Conservation (phyloP, 2,888 invertebrate species). For the Ormyrus labotus region DNA sequence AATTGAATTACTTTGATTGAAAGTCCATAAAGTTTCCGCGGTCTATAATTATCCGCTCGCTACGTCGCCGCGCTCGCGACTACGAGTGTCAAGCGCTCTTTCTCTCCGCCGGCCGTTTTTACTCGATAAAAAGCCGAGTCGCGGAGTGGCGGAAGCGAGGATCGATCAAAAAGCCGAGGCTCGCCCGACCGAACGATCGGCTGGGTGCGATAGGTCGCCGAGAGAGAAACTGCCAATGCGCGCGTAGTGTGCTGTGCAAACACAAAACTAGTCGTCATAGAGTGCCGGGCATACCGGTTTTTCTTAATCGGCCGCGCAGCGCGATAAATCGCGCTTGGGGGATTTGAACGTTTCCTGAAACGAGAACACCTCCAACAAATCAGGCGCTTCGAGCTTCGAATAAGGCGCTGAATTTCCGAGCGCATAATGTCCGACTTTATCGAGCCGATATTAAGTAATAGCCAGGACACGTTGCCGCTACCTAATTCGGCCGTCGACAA, state of each 20-base stretch:
- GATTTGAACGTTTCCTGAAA: conserved; percentile 37
- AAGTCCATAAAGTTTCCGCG: conserved; percentile 12
- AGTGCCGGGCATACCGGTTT: conserved; percentile 21
- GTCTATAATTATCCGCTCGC: conserved; percentile 11
- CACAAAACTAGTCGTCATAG: conserved; percentile 15
- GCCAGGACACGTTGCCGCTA: conserved; percentile 11
- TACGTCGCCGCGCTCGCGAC: not conserved
- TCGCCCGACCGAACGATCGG: not conserved
- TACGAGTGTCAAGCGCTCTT: not conserved
- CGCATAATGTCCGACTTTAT: conserved; percentile 16
- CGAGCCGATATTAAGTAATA: conserved; percentile 35
- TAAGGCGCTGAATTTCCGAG: conserved; percentile 33
- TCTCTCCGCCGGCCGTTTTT: not conserved
- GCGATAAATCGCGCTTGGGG: conserved; percentile 31
- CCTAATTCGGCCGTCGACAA: conserved; percentile 13
- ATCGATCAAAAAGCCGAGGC: conserved; percentile 14
- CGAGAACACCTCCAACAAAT: conserved; percentile 32
- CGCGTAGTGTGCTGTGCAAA: too few species aligned
- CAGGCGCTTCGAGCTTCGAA: conserved; percentile 7
- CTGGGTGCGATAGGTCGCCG: not conserved
- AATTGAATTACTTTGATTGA: conserved; percentile 16
- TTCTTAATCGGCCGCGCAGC: conserved; percentile 26
- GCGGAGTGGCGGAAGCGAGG: conserved; percentile 19
- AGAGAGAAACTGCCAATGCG: not conserved
- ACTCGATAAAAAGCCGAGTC: conserved; percentile 3